Base-by-base conservation (phyloP, 1,140 invertebrate species). In the Penaeus vannamei region DNA sequence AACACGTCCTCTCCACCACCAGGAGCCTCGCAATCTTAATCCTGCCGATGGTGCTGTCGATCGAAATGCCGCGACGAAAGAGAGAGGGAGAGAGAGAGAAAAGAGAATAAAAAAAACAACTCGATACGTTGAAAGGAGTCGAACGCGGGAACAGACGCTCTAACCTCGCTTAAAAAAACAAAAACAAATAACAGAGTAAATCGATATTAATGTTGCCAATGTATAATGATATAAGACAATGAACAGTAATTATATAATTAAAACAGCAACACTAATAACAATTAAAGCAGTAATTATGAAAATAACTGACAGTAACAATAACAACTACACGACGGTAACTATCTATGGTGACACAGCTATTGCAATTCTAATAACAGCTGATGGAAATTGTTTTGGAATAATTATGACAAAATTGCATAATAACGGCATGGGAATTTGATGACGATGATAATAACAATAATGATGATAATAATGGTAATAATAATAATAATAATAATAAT, bases 221-320 rank as follows among this genome's bases (percentile, higher is more conserved):
- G 53, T 17, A 53, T 53, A 53, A 53, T 53, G 53, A 53, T 53
- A 53, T 53, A 53, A 53, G 53, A 53, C 53, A 53, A 53, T 53
- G 53, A 53, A 53, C 53, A 17, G 53, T 62, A 83, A 61, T 53
- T 29, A 23, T 32, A 60, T 23, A 83, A 83, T 53, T n/a, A 53
- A 61, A 61, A 83, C 29, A 61, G 19, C 19, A 83, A n/a, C 29
- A 83, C 10, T n/a, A 53, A 46, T 61, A 83, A 61, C 53, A 83
- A 83, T 83, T 61, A 83, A 61, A 83, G 29, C 61, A 83, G 32
- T 83, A 83, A 83, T 83, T 61, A 83, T 83, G 61, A 83, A 23
- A 83, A 46, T 83, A 83, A 61, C 80, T 83, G 61, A 61, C 80
- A 83, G 53, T 86, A 59, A 79, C 79, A 61, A 79, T 79, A 72